Base-by-base conservation (phyloP, 1,140 invertebrate genomes). In the Stratiolaelaps scimitus region DNA sequence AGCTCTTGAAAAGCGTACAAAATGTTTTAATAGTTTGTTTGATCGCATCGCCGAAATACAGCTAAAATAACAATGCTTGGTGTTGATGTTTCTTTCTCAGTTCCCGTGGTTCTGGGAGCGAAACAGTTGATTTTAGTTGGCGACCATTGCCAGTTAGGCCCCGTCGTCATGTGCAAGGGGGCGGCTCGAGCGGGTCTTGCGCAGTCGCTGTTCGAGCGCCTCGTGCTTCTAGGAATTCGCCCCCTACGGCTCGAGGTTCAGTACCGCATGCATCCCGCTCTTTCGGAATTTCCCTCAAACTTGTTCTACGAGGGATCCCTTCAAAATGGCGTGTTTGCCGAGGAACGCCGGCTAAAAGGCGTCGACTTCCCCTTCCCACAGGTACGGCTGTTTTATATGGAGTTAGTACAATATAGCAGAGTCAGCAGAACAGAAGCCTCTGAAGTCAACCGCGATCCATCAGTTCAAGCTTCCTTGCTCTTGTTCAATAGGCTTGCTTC, bases 161-260 rank as follows among this genome's bases (percentile, higher is more conserved):
- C 94, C 0, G 93, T 98, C 0, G 93, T 98, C 0, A 98, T 98
- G 93, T 98, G 94, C 77, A 99, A 99, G 75, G 97, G 98, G 75
- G 94, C 96, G 0, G 92, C 93, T 0, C 83, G 88, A 65, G 94
- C 95, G 28, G 96, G 96, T 0, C 81, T 99, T 1, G 93, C 91
- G 0, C 94, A 98, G 75, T 97, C 92, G 17, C 79, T 99, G 6
- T 99, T 99, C 77, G 96, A 99, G 75, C 80, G 96, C 17, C 78
- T 99, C 0, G 95, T 99, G 0, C 90, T 98, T 0, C 79, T 99
- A 2, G 92, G 93, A 10, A 96, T 96, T 68, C 80, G 92, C 47
- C 93, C 93, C 0, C 92, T 96, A 75, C 82, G 93, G 1, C 77
- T 97, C 0, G 92, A 97, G 77, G 96, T 99, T 1, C 96, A 99